Evolutionary conservation across 2,888 invertebrate species (phyloP).

Genomic region (Drosophila longiperda): DNA sequence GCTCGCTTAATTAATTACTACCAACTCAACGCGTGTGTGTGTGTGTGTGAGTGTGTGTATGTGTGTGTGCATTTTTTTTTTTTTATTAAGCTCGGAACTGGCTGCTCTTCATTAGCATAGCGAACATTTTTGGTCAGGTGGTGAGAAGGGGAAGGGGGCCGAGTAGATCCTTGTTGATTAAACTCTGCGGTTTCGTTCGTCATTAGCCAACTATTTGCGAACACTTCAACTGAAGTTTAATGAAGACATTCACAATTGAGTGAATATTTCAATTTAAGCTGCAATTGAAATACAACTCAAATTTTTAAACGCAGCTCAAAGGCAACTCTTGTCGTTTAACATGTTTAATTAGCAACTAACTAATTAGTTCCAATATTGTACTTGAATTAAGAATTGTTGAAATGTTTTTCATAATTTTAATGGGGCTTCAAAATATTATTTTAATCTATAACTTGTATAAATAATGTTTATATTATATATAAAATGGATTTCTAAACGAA

Average conservation of each 20-base stretch:
- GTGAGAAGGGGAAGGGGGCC: too few species aligned
- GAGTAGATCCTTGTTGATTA: slow-evolving; percentile 1
- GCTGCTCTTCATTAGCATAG: slow-evolving; percentile 53
- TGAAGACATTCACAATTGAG: slow-evolving; percentile 2
- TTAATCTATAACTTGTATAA: not conserved
- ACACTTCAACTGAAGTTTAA: slow-evolving; percentile 7
- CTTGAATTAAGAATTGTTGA: not conserved
- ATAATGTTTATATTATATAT: not conserved
- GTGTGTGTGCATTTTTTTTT: too few species aligned
- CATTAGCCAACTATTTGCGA: slow-evolving; percentile 58
- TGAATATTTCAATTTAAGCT: slow-evolving; percentile 23
- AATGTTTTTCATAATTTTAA: not conserved
- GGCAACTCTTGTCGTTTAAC: not conserved
- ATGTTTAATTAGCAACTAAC: not conserved
- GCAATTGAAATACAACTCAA: slow-evolving; percentile 13
- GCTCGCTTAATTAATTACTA: slow-evolving; percentile 72
- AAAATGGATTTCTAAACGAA: not conserved
- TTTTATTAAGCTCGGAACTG: slow-evolving; percentile 20
- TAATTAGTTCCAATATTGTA: not conserved
- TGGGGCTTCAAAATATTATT: not conserved
- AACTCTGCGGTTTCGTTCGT: slow-evolving; percentile 44
- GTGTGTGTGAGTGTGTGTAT: slow-evolving; percentile 11
- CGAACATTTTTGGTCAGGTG: slow-evolving; percentile 15
- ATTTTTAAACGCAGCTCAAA: not conserved
- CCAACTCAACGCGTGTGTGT: slow-evolving; percentile 7